Evolutionary conservation across 2,888 invertebrate species (phyloP).

Genomic region (Macrostomum cliftonense): DNA sequence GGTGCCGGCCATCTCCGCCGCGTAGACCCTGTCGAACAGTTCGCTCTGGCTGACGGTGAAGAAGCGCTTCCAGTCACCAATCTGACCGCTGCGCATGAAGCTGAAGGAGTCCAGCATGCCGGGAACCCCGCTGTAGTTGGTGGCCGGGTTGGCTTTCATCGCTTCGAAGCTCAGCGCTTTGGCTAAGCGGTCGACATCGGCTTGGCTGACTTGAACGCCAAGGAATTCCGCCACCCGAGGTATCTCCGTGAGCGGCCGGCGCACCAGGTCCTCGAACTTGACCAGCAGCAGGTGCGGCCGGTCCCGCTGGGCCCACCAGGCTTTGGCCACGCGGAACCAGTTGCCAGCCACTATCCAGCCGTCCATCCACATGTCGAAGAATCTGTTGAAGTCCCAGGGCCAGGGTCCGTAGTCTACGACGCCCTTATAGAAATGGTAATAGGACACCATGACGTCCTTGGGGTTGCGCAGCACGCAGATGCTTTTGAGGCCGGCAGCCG

Average conservation of each 20-base stretch:
- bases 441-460: constrained; percentile 3
- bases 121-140: constrained; percentile 1
- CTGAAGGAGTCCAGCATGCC: not conserved
- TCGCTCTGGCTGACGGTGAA: constrained; percentile 1
- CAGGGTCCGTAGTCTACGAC: constrained; percentile 6
- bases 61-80: constrained; percentile 1
- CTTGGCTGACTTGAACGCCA: constrained; percentile 1
- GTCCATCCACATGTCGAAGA: constrained; percentile 5
- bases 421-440: constrained; percentile 3
- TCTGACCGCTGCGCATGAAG: constrained; percentile 1
- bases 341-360: not conserved
- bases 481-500: not conserved
- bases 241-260: constrained; percentile 4
- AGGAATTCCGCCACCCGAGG: constrained; percentile 8
- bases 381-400: not conserved
- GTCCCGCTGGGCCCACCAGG: constrained; percentile 1
- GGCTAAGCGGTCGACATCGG: not conserved
- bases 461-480: constrained; percentile 3
- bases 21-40: constrained; percentile 5
- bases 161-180: constrained; percentile 1
- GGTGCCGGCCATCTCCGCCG: constrained; percentile 2
- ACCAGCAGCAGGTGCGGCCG: not conserved
- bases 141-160: constrained; percentile 1
- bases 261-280: constrained; percentile 11
- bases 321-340: constrained; percentile 3